Evolutionary conservation across 2,113 vertebrate genomes (phyloP), one percentile per base, ranked within the genome.

Genomic region (Chloroceryle aenea): DNA sequence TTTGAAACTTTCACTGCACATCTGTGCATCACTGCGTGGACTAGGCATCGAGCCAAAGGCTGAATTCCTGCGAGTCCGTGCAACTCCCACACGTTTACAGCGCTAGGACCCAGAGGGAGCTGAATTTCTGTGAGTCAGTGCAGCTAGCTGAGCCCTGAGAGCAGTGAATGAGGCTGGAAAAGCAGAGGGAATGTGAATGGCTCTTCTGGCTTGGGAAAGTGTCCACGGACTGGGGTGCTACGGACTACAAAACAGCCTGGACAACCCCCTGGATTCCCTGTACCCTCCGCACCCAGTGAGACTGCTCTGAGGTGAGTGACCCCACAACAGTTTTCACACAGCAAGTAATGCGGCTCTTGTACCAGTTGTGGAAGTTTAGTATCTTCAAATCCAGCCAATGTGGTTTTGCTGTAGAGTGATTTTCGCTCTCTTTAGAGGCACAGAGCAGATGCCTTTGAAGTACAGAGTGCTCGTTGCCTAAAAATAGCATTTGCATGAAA

Each of bases 41-140:
- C 91, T 76, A 74, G 96, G 96, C 96, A 85, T 42, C 45, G 6
- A 25, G 95, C 96, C 96, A 97, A 83, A 36, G 32, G 50, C 88
- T 14, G 86, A 75, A 93, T 93, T 95, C 93, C 88, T 95, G 38
- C 95, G 88, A 95, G 94, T 55, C 96, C 38, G 26, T 64, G 94
- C 94, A 90, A 96, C 95, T 94, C 96, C 93, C 94, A 80, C 73
- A 48, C 85, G 89, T 87, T 88, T 61, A 36, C 94, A 95, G 96
- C 97, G 66, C 97, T 96, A 96, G 95, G 96, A 97, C 97, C 97
- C 97, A 90, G 94, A 63, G 95, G 96, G 95, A 95, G 94, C 96
- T n/a, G 45, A 23, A 14, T 78, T 63, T 92, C 90, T 3, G 94
- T 96, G 94, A 95, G 92, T 96, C 96, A 96, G 94, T 83, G 94